A percentile compares a stretch with the other conserved stretches of the same genome.
phyloP scores from a whole-genome alignment of 2,113 vertebrate genomes.

The Myrmophylax atrothorax region DNA sequence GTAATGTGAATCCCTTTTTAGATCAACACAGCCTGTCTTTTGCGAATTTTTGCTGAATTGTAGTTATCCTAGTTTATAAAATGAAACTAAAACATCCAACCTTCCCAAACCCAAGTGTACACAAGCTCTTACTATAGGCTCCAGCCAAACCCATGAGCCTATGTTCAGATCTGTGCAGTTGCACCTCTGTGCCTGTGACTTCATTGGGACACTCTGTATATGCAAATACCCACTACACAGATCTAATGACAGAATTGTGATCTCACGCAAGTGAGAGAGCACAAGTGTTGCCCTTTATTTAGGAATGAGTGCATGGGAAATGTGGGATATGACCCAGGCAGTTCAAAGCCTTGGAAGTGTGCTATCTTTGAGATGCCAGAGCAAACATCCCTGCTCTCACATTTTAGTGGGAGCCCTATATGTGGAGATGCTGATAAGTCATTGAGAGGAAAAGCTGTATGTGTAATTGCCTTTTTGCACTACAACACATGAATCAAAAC shows the following conservation, averaged over 20 bases:
- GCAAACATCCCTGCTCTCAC: not conserved
- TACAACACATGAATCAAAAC: not conserved
- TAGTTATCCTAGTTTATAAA: not conserved
- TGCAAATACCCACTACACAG: not conserved
- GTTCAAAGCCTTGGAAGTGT: not conserved
- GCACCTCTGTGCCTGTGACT: not conserved
- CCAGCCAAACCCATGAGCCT: not conserved
- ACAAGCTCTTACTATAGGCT: not conserved
- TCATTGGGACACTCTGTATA: not conserved
- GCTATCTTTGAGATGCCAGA: not conserved
- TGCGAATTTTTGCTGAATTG: not conserved
- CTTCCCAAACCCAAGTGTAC: not conserved
- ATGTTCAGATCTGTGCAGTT: not conserved
- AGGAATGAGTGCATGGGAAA: not conserved
- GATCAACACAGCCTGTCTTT: not conserved
- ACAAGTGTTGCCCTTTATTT: not conserved
- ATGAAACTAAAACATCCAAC: not conserved
- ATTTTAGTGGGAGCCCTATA: not conserved
- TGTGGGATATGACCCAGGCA: not conserved
- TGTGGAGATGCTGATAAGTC: not conserved
- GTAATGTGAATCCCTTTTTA: not conserved
- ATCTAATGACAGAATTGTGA: not conserved
- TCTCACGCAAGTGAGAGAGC: not conserved
- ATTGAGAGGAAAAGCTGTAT: not conserved
- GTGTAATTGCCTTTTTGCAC: not conserved